Conservation (phyloP, 1,140 invertebrate species). For the Saccostrea glomerata region DNA sequence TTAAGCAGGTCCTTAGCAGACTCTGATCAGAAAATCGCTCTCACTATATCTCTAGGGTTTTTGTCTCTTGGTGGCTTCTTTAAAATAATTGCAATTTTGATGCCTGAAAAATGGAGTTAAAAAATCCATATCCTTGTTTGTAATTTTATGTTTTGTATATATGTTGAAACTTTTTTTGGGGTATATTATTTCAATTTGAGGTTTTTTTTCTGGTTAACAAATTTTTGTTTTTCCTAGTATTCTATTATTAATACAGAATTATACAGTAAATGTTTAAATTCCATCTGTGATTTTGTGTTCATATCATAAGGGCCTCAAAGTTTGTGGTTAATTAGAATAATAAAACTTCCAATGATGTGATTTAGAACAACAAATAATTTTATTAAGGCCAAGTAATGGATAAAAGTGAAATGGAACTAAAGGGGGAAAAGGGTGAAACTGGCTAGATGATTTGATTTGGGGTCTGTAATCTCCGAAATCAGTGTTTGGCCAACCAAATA, state of each 20-base stretch:
- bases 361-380: constrained; percentile 15
- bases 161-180: too few species aligned
- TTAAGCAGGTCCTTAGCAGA: background rate
- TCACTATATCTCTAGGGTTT: background rate
- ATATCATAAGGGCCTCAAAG: background rate
- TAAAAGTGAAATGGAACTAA: background rate
- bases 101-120: too few species aligned
- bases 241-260: too few species aligned
- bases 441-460: constrained; percentile 5
- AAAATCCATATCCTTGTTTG: too few species aligned
- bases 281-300: background rate
- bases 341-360: constrained; percentile 5
- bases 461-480: constrained; percentile 18
- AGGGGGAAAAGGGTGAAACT: background rate
- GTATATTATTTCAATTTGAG: too few species aligned
- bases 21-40: background rate
- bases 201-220: too few species aligned
- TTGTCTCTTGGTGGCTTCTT: background rate
- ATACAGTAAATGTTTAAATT: background rate
- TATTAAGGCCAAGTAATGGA: constrained; percentile 1
- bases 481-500: constrained; percentile 33
- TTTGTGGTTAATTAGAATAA: background rate
- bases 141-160: too few species aligned
- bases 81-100: background rate
- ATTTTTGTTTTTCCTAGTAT: too few species aligned